Base-by-base conservation (phyloP, 2,113 vertebrate species). In the Entelurus aequoreus region DNA sequence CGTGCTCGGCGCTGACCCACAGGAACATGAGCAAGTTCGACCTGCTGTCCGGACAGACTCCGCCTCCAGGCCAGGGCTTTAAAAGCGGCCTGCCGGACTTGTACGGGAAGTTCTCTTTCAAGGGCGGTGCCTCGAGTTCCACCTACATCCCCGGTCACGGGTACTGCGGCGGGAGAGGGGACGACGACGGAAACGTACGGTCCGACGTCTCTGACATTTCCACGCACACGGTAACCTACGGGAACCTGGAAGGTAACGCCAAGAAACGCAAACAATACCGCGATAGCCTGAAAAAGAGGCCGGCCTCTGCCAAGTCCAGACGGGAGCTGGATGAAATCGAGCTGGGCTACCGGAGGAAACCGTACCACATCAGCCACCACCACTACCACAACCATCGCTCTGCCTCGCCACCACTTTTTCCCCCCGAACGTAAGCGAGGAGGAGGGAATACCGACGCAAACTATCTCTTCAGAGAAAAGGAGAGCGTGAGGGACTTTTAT, bases 171-270 rank as follows among this genome's bases (percentile, higher is more conserved):
- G 80, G 83, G 1, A 85, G 88, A 54, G 90, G 79, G 1, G 88
- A 91, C 4, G 95, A 97, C 0, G 95, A 97, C 0, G 95, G 95
- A 64, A 82, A 96, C 83, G 94, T 97, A 75, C 92, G 94, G 16
- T 97, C 95, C 0, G 96, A 98, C 0, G 93, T 96, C 37, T 99
- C 97, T 0, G 97, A 99, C 80, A 99, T 99, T 82, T 99, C 97
- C 67, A 99, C 97, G 8, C 97, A 99, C 89, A 99, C 97, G 0
- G 95, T 99, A 55, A 99, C 97, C 47, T 98, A 98, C 0, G 97
- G 97, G 10, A 99, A 99, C 84, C 92, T 99, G 0, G 96, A 98
- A 76, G 96, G 97, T 66, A 98, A 97, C 0, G 94, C 94, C 0
- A 96, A 95, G 81, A 87, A 95, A 65, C 88, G 97, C 10, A 97